Evolutionary conservation across 92 coral and sea anemone genomes (phyloP), one percentile per base, ranked within the genome.

Genomic region (Epizoanthus stellaris): DNA sequence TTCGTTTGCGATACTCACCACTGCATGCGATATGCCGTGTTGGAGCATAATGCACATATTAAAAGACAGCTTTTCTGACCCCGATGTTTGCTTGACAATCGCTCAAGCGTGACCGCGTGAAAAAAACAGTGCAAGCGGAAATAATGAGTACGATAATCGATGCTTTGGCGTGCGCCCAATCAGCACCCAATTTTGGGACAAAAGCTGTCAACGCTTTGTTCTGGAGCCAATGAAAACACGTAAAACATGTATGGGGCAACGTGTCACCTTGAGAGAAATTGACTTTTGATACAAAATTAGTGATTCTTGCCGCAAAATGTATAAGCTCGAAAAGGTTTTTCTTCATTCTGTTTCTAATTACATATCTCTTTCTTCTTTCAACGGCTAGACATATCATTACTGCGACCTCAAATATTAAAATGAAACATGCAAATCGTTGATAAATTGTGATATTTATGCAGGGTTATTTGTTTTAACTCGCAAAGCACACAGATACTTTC

Each of bases 41-140:
- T 52, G 13, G 13, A 11, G 56, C 56, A 52, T 11, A 30, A 52
- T 52, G 56, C 56, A 52, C 56, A 52, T 52, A 49, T 49, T 49
- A n/a, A 0, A 52, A 52, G 56, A 30, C 56, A 61, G 58, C 20
- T 10, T 62, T 21, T 63, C 14, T 79, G 60, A n/a, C 5, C 71
- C 40, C 38, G 83, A 79, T 79, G 83, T 79, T 79, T 62, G 83
- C 83, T 79, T 40, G 70, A 42, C 71, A 53, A 49, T 23, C 5
- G 13, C 6, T 58, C 71, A 79, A 79, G 83, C 70, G 83, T 79
- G 83, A 79, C 83, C 83, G 83, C 65, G 83, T 79, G 83, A 79
- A 79, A 79, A 79, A 76, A 79, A 79, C 67, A 63, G 11, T 63
- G 21, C 83, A 62, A 77, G 72, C 83, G 83, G 83, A 79, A 79